Percentiles rank a stretch among this genome's conserved stretches.
These are phyloP conservation scores for Glyptemys insculpta DNA, from an alignment of 2,797 vertebrate genomes.

Conservation along the genomic window DNA sequence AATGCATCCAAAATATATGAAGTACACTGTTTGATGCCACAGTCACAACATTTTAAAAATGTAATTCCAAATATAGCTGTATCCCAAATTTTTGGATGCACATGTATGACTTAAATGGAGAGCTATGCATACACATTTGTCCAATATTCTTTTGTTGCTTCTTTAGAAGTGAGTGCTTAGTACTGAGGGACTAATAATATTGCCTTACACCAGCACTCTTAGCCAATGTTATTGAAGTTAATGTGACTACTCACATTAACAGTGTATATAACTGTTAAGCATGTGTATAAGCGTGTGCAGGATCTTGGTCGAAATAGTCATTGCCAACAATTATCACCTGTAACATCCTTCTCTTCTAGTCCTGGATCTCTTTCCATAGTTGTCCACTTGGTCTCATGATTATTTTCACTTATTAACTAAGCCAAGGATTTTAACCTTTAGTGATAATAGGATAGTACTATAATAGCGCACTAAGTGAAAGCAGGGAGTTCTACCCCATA, in stretches of 20 bases:
- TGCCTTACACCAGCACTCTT: neutral
- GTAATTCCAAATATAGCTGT: neutral
- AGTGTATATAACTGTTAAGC: neutral
- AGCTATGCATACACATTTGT: neutral
- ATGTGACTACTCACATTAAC: neutral
- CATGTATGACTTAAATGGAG: neutral
- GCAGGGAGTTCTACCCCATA: neutral
- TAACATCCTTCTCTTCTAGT: neutral
- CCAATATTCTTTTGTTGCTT: fast-evolving
- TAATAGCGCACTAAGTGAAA: neutral
- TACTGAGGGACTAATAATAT: neutral
- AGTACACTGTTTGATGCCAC: neutral
- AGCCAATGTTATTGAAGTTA: neutral
- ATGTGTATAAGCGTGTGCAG: fast-evolving
- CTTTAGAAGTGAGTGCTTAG: neutral
- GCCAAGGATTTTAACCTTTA: neutral
- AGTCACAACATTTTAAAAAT: constrained; percentile 7
- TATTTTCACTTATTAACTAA: neutral
- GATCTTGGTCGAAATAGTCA: neutral
- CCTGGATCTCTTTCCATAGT: neutral
- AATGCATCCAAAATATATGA: neutral
- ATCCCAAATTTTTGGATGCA: neutral
- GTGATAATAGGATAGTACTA: neutral
- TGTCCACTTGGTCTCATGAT: neutral
- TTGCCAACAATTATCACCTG: neutral